A percentile compares a stretch with the other conserved stretches of the same genome.
These are phyloP conservation scores for Conus betulinus DNA, from an alignment of 1,140 invertebrate genomes.

Conservation along the genomic window DNA sequence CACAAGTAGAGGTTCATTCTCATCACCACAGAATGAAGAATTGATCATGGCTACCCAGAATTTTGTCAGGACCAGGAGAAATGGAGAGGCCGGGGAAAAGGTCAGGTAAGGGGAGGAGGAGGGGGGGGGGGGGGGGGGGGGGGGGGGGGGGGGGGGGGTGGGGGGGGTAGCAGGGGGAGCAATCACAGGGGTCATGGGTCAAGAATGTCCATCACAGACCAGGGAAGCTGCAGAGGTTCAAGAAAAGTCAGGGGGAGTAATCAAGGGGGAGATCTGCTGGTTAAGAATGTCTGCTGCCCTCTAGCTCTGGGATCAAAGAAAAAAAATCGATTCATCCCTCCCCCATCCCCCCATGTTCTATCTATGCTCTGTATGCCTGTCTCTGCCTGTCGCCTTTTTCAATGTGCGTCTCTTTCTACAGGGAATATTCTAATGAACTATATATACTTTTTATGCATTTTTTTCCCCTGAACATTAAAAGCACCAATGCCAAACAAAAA, in stretches of 20 bases:
- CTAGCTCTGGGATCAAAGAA: neutral
- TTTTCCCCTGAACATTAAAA: too few species aligned
- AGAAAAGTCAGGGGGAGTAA: neutral
- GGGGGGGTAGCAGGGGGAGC: too few species aligned
- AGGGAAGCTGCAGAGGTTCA: too few species aligned
- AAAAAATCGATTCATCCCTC: neutral
- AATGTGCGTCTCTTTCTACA: neutral
- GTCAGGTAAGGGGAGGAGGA: neutral
- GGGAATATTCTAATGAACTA: too few species aligned
- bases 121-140: neutral
- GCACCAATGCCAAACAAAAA: too few species aligned
- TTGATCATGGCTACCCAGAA: neutral
- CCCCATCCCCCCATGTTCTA: too few species aligned
- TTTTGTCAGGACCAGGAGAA: neutral
- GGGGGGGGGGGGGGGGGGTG: too few species aligned
- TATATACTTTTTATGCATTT: too few species aligned
- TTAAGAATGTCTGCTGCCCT: neutral
- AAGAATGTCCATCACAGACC: too few species aligned
- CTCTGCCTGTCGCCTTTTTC: neutral
- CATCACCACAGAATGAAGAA: neutral
- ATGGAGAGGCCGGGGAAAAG: neutral
- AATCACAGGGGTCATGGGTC: too few species aligned
- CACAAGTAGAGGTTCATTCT: neutral
- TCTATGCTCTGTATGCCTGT: neutral
- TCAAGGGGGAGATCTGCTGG: neutral